phyloP scores from a whole-genome alignment of 2,113 vertebrate species.

The Tetrao urogallus region DNA sequence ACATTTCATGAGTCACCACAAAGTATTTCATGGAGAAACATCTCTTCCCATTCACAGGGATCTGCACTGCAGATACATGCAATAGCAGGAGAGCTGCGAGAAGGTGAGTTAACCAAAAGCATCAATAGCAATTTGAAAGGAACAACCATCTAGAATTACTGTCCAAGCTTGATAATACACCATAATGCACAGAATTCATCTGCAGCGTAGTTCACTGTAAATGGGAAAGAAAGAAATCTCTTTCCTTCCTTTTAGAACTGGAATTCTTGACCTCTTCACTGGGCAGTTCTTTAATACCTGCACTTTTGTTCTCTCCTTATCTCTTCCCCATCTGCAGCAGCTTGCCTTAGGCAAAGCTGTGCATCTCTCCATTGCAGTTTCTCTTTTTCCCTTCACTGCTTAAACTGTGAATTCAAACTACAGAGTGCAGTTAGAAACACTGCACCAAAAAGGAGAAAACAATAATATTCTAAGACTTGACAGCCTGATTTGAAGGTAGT shows the following conservation, averaged over 20 bases:
- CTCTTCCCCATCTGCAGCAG: conserved; percentile 1
- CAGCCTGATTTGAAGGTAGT: neutral
- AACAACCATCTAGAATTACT: conserved; percentile 55
- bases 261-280: conserved; percentile 32
- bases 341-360: conserved; percentile 1
- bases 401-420: neutral
- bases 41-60: neutral
- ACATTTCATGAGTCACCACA: neutral
- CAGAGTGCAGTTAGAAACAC: neutral
- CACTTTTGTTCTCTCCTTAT: conserved; percentile 14
- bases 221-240: conserved; percentile 3
- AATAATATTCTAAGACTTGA: neutral
- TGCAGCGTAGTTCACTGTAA: neutral
- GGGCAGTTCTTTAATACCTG: conserved; percentile 26
- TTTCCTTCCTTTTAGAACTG: neutral
- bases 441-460: neutral
- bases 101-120: conserved; percentile 48
- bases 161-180: conserved; percentile 31
- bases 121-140: conserved; percentile 56
- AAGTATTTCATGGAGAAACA: neutral
- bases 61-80: neutral
- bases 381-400: neutral
- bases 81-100: neutral
- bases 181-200: conserved; percentile 3
- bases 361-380: neutral